phyloP scores from a whole-genome alignment of 2,113 vertebrate genomes.

The Antechinus flavipes region DNA sequence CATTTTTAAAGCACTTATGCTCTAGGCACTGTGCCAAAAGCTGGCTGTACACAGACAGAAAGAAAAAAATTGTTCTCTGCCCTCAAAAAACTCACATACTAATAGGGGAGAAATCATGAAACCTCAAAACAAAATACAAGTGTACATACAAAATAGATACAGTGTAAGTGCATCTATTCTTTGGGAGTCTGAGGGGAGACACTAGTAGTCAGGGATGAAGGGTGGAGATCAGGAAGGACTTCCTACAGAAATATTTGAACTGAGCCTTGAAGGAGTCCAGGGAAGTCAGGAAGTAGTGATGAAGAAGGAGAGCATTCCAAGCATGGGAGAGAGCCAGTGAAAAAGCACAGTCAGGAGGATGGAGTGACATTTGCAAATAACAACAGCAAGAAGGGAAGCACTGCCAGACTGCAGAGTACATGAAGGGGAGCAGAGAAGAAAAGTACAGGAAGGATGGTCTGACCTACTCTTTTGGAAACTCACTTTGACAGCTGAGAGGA shows the following conservation, averaged over 20 bases:
- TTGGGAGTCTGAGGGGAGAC: neutral
- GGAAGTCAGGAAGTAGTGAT: neutral
- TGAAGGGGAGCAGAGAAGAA: neutral
- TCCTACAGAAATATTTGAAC: neutral
- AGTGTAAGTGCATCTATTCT: neutral
- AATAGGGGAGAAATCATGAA: neutral
- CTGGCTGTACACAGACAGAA: neutral
- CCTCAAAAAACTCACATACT: no score
- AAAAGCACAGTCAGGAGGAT: neutral
- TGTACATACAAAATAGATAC: neutral
- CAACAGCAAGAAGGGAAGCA: neutral
- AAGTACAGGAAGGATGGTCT: neutral
- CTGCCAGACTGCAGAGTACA: neutral
- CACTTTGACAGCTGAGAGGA: neutral
- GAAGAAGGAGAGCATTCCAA: neutral
- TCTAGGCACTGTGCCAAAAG: neutral
- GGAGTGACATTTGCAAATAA: neutral
- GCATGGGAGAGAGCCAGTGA: neutral
- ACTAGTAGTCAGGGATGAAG: neutral
- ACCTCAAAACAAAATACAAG: neutral
- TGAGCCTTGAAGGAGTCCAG: neutral
- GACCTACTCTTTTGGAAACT: no score
- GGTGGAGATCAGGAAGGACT: neutral
- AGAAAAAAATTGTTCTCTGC: neutral
- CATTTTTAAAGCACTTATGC: neutral